Base-by-base conservation (phyloP, 2,888 invertebrate species). In the Schrankia costaestrigalis region DNA sequence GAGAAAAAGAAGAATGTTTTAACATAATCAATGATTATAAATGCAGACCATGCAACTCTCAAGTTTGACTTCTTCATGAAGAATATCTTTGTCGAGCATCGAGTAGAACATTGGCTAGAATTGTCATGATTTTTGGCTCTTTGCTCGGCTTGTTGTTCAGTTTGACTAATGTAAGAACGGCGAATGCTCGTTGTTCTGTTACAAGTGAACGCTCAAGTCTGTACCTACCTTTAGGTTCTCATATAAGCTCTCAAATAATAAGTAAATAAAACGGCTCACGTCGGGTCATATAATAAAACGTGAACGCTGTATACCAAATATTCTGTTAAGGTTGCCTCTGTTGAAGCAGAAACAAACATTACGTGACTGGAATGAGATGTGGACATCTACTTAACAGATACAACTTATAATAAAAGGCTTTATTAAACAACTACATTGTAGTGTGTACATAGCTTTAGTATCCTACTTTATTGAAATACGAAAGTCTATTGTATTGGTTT, bases 221-320 rank as follows among this genome's bases (percentile, higher is more conserved):
- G n/a, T n/a, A n/a, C n/a, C n/a, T n/a, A n/a, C n/a, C n/a, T n/a
- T n/a, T n/a, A 51, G 33, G 35, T 56, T 41, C 38, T 38, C 35
- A 46, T 48, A 52, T 44, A 38, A 23, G 46, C 34, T 26, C 28
- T 58, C 59, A 58, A 54, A 61, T 63, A 50, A 68, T 66, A 70
- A 71, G 61, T 61, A 65, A 71, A 71, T 65, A 73, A 73, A 75
- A 44, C 67, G 58, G 31, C 56, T 56, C 76, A 73, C 73, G 73
- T 73, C 54, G 56, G 46, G 45, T 46, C 52, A 60, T 67, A 69
- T 69, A 70, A 56, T 77, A 78, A 76, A 78, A 78, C 73, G 72
- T 68, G 73, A 61, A 63, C 62, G 63, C 56, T 60, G 64, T 73
- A 65, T 71, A 71, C 73, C 70, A 74, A 77, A 79, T 78, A 79